These are phyloP conservation scores for Seriola dumerili DNA, from an alignment of 2,113 vertebrate genomes.

Conservation along the genomic window DNA sequence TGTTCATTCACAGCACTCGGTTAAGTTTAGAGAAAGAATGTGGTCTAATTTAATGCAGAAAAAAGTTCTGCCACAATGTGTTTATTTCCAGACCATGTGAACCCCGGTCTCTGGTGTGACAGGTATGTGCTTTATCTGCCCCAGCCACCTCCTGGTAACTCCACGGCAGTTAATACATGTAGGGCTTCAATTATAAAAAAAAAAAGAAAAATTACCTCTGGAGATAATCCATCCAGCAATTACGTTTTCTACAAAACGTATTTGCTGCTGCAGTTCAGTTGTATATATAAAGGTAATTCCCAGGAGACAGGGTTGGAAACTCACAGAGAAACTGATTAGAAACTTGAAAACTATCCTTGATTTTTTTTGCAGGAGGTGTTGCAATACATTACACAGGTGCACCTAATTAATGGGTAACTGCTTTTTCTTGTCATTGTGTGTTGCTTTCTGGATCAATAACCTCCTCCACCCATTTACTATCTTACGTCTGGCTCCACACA, in stretches of 20 bases:
- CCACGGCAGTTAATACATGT: neutral
- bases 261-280: neutral
- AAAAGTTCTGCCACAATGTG: too few species aligned
- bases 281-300: neutral
- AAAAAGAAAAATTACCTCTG: neutral
- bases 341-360: neutral
- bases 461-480: constrained; percentile 24
- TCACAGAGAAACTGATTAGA: constrained; percentile 29
- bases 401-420: neutral
- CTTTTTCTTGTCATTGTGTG: constrained; percentile 11
- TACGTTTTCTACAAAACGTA: neutral
- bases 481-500: constrained; percentile 33
- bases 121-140: neutral
- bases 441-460: constrained; percentile 17
- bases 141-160: neutral
- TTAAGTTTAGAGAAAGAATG: too few species aligned
- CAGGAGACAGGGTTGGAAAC: neutral
- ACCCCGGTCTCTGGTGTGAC: too few species aligned
- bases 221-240: neutral
- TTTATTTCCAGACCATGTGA: too few species aligned
- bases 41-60: neutral
- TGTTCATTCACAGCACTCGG: too few species aligned
- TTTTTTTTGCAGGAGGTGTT: neutral
- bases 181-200: too few species aligned
- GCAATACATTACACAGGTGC: constrained; percentile 28